Conservation (phyloP, 2,113 vertebrate genomes). For the Saguinus midas region DNA sequence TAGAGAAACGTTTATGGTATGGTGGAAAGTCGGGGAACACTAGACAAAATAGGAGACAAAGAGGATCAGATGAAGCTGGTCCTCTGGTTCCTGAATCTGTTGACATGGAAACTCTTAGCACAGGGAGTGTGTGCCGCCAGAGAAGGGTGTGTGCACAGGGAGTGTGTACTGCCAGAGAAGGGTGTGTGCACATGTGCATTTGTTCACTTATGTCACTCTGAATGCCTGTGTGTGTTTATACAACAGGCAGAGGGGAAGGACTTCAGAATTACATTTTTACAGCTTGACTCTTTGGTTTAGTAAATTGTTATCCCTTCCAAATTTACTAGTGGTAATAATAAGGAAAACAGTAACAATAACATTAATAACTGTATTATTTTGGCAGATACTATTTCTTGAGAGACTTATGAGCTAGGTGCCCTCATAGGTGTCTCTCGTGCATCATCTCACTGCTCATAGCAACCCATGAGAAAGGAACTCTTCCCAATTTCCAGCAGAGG, state of each 20-base stretch:
- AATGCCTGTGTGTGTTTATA: neutral
- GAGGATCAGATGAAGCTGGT: neutral
- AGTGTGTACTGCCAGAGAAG: too few relatives aligned
- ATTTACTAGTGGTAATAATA: neutral
- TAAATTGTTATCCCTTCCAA: neutral
- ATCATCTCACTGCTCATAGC: neutral
- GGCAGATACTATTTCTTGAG: neutral
- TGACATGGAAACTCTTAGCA: neutral
- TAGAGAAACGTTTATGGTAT: neutral
- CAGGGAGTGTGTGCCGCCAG: neutral
- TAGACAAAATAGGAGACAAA: neutral
- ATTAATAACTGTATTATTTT: neutral
- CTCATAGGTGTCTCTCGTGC: neutral
- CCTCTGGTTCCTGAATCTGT: neutral
- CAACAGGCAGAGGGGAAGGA: neutral
- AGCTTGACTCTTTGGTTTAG: neutral
- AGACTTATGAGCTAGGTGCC: neutral
- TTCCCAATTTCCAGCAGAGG: neutral
- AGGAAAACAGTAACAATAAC: neutral
- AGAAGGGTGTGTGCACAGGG: too few relatives aligned
- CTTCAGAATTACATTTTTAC: neutral
- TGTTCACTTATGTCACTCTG: neutral
- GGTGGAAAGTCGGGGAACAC: neutral
- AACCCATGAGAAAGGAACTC: neutral
- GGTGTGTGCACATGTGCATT: accelerated